Base-by-base conservation (phyloP, 2,113 vertebrate genomes). In the Maccullochella peelii region DNA sequence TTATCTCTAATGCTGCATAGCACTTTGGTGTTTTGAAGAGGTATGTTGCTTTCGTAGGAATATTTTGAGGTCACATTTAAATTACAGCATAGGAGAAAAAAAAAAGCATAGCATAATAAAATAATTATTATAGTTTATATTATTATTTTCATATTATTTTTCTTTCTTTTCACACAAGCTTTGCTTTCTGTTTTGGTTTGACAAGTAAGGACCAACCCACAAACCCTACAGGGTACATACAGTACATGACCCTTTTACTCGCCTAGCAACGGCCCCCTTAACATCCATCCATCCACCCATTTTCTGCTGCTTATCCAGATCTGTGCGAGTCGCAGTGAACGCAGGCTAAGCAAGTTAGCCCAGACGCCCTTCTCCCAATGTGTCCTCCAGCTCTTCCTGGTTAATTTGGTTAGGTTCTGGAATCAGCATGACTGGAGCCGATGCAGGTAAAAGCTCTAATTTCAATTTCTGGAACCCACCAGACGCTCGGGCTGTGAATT, bases 51-150 rank as follows among this genome's bases (percentile, higher is more conserved):
- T 74, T 73, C 5, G 38, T n/a, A 54, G 10, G 47, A 20, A 30
- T 59, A 70, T 8, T 77, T 65, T 77, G 61, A 66, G 47, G 73
- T 80, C 54, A 50, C 23, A 65, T 38, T 72, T 55, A 10, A 58
- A 77, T 72, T 14, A 79, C 25, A 40, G 20, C 75, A 9, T 9
- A 36, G 42, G n/a, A 57, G n/a, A n/a, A n/a, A 15, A 57, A 33
- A 69, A 63, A 40, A 55, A 36, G 42, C 14, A 36, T 5, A 18
- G 20, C 16, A 50, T 59, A 10, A 58, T 44, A 42, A 57, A 40
- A 20, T 50, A 20, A 42, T 42, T 42, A 50, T 20, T 20, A 18
- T 50, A 7, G 16, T 20, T n/a, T n/a, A n/a, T 2, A 36, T 36
- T 38, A 6, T 52, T 18, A 18, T 47, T 49, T 49, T 49, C 47